A percentile compares a stretch with the other conserved stretches of the same genome.
Evolutionary conservation across 2,113 vertebrate species (phyloP).

Genomic region (Pseudois nayaur): DNA sequence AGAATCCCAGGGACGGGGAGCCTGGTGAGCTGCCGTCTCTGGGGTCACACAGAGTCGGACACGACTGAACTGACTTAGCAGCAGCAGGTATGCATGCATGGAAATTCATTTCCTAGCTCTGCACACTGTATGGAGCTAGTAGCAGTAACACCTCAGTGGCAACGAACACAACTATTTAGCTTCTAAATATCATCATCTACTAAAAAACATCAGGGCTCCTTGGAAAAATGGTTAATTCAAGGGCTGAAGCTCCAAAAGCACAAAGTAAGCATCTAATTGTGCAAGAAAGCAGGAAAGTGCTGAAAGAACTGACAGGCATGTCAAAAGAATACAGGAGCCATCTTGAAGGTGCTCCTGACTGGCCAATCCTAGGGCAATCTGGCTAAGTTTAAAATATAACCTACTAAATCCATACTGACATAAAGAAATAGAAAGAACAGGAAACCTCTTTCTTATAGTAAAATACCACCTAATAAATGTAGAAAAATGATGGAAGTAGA

Average conservation of each 20-base stretch:
- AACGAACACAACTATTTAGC: neutral
- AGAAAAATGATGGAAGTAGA: neutral
- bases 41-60: too few relatives aligned
- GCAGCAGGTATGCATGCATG: neutral
- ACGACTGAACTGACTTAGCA: too few relatives aligned
- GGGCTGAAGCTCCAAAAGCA: neutral
- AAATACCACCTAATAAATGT: neutral
- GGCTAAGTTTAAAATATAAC: neutral
- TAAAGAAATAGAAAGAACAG: neutral
- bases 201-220: neutral
- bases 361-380: neutral
- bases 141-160: neutral
- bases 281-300: neutral
- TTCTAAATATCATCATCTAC: neutral
- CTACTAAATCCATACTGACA: neutral
- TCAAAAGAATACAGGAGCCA: slow-evolving; percentile 11
- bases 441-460: neutral
- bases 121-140: neutral
- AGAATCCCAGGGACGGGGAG: too few relatives aligned
- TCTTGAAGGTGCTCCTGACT: neutral
- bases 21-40: too few relatives aligned
- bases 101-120: neutral
- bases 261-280: neutral
- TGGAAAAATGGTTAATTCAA: neutral
- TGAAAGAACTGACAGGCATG: neutral